These are phyloP conservation scores for Papilio helenus DNA, from an alignment of 1,140 invertebrate genomes.

Conservation along the genomic window DNA sequence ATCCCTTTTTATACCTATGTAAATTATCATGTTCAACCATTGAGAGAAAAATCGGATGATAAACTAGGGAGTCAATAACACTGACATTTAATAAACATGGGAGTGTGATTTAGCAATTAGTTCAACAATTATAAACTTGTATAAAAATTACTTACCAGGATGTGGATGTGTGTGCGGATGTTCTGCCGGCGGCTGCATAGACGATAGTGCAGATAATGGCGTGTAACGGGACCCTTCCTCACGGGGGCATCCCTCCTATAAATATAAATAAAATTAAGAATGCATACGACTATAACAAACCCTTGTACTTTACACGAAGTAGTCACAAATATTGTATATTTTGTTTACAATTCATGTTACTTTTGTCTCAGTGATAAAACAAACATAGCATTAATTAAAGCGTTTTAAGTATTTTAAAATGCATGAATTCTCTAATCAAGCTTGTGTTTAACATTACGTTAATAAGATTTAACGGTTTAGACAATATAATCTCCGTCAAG, in stretches of 20 bases:
- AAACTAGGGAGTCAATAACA: no score
- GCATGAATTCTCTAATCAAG: conserved; percentile 18
- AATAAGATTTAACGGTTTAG: conserved; percentile 62
- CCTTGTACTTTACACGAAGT: no score
- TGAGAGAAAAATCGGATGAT: no score
- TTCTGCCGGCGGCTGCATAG: conserved; percentile 91
- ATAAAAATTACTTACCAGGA: conserved; percentile 62
- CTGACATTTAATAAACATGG: no score
- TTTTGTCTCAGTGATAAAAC: neutral
- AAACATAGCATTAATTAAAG: neutral
- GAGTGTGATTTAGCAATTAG: neutral
- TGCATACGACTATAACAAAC: no score
- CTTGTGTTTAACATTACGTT: conserved; percentile 55
- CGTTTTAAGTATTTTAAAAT: neutral
- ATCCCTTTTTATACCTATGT: no score
- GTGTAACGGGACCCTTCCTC: conserved; percentile 85
- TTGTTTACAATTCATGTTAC: neutral
- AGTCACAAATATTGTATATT: no score
- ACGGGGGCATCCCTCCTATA: conserved; percentile 72
- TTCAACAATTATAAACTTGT: neutral
- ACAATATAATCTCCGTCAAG: conserved; percentile 62
- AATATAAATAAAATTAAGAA: conserved; percentile 24
- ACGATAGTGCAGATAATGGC: conserved; percentile 92
- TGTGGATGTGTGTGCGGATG: conserved; percentile 81
- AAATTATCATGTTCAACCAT: no score